Conservation (phyloP, 92 coral and sea anemone species). For the Heliopora coerulea region DNA sequence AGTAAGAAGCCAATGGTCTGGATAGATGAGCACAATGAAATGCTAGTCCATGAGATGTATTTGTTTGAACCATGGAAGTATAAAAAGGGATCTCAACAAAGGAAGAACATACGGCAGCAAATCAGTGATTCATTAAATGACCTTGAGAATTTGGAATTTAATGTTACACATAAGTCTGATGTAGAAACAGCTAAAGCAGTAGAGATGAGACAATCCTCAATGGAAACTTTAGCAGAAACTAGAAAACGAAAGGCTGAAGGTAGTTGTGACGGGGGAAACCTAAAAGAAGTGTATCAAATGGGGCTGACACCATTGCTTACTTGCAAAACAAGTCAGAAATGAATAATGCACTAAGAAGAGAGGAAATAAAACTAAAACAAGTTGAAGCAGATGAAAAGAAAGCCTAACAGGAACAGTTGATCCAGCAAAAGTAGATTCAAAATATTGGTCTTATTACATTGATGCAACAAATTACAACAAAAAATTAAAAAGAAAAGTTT, state of each 20-base stretch:
- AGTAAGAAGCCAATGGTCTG: slow-evolving; percentile 55
- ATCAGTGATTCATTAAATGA: slow-evolving; percentile 47
- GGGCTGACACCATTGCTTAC: too few relatives aligned
- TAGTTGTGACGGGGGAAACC: slow-evolving; percentile 17
- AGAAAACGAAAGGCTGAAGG: slow-evolving; percentile 46
- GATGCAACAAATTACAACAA: too few relatives aligned
- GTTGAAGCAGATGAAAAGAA: slow-evolving; percentile 34
- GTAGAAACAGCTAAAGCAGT: slow-evolving; percentile 45
- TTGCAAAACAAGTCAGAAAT: too few relatives aligned
- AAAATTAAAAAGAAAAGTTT: neutral
- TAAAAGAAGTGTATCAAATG: too few relatives aligned
- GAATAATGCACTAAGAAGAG: too few relatives aligned
- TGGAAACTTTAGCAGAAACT: slow-evolving; percentile 47
- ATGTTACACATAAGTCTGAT: slow-evolving; percentile 43
- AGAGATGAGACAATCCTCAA: slow-evolving; percentile 50
- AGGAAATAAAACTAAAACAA: too few relatives aligned
- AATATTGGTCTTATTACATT: slow-evolving; percentile 43
- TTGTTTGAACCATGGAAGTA: too few relatives aligned
- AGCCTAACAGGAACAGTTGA: slow-evolving; percentile 30
- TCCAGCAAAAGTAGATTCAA: slow-evolving; percentile 50
- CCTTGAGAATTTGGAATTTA: slow-evolving; percentile 33
- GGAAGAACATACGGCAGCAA: too few relatives aligned
- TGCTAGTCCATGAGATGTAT: slow-evolving; percentile 48
- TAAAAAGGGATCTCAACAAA: slow-evolving; percentile 53
- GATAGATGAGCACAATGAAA: slow-evolving; percentile 53